Base-by-base conservation (phyloP, 2,888 invertebrate genomes). In the Drosophila heteroneura region DNA sequence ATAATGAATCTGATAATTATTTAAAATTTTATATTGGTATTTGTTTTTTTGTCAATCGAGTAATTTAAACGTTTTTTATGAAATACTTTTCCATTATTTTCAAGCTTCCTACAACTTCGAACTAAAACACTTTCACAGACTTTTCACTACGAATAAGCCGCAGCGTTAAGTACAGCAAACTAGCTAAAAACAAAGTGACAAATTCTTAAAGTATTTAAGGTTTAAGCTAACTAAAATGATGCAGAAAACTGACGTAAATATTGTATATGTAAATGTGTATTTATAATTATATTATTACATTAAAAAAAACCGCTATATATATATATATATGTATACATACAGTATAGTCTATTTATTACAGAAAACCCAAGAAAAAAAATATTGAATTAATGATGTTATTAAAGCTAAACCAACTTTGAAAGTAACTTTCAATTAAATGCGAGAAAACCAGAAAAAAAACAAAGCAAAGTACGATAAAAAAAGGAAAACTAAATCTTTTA, bases 231-330 rank as follows among this genome's bases (percentile, higher is more conserved):
- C 54, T n/a, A 51, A 63, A 70, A 56, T 22, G 30, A 32, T 49
- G 89, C 71, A 77, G 62, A 70, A 79, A 82, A 89, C 81, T 89
- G 81, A 77, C 72, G 74, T 81, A 79, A 90, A 91, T 87, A 87
- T 85, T 85, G 78, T 83, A 91, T 86, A 89, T 90, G 89, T 91
- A 90, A 90, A 90, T 90, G 89, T 90, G 89, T 90, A 90, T 89
- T 84, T 89, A 85, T 80, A 78, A 74, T 71, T 69, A 78, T 63
- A 79, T 73, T 77, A 84, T 71, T 66, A 79, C 52, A 74, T 60
- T 44, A 70, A 72, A 61, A 72, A 61, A 67, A 63, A 67, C 58
- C 39, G 68, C 69, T 74, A 65, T 79, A 81, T 76, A 75, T 74
- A 73, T 79, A 81, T 76, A 75, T 71, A 75, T 69, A 81, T 78